These are phyloP conservation scores for Tipula vernalis DNA, from an alignment of 2,888 invertebrate species.

Conservation along the genomic window DNA sequence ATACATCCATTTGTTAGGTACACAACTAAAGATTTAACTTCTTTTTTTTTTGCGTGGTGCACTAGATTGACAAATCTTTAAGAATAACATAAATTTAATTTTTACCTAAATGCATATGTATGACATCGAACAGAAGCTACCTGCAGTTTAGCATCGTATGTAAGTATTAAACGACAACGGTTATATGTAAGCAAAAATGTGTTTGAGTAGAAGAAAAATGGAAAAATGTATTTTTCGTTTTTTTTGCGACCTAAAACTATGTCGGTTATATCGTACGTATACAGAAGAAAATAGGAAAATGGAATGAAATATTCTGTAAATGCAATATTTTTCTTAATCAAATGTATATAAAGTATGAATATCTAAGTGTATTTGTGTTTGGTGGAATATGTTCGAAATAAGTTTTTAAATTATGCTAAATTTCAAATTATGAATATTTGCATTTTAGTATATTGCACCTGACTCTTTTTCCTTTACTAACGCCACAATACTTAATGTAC, in stretches of 20 bases:
- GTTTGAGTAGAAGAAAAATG: not conserved
- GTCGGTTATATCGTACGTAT: not conserved
- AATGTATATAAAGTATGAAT: not conserved
- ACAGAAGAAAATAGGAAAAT: not conserved
- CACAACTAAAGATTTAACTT: not conserved
- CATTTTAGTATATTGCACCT: not conserved
- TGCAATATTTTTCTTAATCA: not conserved
- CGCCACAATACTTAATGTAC: no score
- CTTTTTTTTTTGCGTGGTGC: not conserved
- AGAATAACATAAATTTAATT: not conserved
- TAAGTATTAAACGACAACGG: not conserved
- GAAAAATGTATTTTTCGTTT: not conserved
- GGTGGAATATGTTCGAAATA: not conserved
- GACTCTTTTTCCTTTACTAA: no score
- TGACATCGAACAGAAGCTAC: not conserved
- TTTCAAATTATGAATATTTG: not conserved
- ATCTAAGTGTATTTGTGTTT: not conserved
- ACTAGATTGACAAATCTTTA: not conserved
- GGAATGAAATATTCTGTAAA: not conserved
- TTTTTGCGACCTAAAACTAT: not conserved
- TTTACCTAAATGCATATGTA: not conserved
- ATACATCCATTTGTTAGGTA: not conserved
- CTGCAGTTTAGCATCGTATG: not conserved
- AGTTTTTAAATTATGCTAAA: not conserved
- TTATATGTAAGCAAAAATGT: not conserved